A percentile compares a stretch with the other conserved stretches of the same genome.
phyloP scores from a whole-genome alignment of 2,888 invertebrate species.

The Hypselothyrea guttata region DNA sequence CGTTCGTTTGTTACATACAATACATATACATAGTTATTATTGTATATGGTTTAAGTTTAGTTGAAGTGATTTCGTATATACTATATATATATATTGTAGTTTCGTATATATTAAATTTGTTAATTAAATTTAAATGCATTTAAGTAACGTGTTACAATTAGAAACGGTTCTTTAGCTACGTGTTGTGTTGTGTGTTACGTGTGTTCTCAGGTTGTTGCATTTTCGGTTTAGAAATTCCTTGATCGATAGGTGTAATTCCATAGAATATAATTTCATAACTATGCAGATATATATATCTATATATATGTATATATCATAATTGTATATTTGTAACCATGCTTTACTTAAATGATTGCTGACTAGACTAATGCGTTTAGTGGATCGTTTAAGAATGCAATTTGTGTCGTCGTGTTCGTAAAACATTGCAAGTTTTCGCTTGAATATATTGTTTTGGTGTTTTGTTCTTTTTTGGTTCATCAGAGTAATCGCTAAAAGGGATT shows the following conservation, averaged over 20 bases:
- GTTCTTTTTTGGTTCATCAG: conserved; percentile 47
- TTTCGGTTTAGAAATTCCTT: conserved; percentile 55
- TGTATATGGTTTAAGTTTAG: conserved; percentile 48
- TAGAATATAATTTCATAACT: conserved; percentile 51
- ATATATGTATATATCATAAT: conserved; percentile 37
- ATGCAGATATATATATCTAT: conserved; percentile 38
- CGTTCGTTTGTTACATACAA: conserved; percentile 42
- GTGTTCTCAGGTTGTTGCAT: conserved; percentile 46
- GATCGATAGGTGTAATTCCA: conserved; percentile 40
- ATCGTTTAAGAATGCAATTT: conserved; percentile 56
- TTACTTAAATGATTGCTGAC: conserved; percentile 71
- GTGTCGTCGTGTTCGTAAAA: conserved; percentile 13
- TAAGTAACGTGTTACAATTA: conserved; percentile 72
- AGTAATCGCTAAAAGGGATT: conserved; percentile 21
- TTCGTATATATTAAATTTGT: conserved; percentile 45
- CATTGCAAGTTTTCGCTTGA: conserved; percentile 33
- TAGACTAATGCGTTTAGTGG: conserved; percentile 63
- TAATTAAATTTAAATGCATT: conserved; percentile 73
- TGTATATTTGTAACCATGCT: conserved; percentile 36
- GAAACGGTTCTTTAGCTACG: conserved; percentile 52
- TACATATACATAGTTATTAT: conserved; percentile 40
- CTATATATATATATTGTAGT: conserved; percentile 23
- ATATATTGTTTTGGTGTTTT: conserved; percentile 46
- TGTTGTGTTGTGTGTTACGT: conserved; percentile 18
- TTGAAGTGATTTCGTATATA: conserved; percentile 29